phyloP scores from a whole-genome alignment of 2,888 invertebrate genomes.

The Pterostichus niger region DNA sequence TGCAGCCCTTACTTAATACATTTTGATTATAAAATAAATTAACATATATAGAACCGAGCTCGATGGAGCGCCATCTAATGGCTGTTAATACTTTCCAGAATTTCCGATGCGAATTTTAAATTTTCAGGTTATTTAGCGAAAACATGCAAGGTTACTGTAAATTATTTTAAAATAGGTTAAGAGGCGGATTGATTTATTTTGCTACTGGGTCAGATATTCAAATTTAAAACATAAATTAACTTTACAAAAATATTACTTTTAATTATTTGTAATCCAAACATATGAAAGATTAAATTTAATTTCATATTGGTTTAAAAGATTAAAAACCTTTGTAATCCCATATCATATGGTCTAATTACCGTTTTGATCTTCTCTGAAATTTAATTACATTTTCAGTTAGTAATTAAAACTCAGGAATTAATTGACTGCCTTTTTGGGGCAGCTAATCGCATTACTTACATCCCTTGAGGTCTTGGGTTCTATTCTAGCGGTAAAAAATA shows the following conservation, averaged over 20 bases:
- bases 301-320: constrained; percentile 38
- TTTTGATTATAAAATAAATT: constrained; percentile 54
- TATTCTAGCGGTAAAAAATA: too few species aligned
- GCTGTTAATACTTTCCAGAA: constrained; percentile 25
- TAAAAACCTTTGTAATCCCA: constrained; percentile 36
- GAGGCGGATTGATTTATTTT: too few species aligned
- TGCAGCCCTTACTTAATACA: constrained; percentile 29
- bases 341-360: constrained; percentile 21
- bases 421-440: not conserved
- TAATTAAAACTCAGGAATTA: not conserved
- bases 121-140: not conserved
- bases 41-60: constrained; percentile 28
- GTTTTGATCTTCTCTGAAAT: not conserved
- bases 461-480: too few species aligned
- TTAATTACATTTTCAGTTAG: not conserved
- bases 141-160: constrained; percentile 29
- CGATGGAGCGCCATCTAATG: constrained; percentile 6
- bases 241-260: not conserved
- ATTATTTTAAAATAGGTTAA: constrained; percentile 27
- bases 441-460: too few species aligned
- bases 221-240: too few species aligned
- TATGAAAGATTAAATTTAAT: constrained; percentile 22
- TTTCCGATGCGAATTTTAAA: constrained; percentile 22
- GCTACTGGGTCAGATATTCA: too few species aligned
- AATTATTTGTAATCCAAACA: not conserved